Percentiles rank a stretch among this genome's conserved stretches.
phyloP scores from a whole-genome alignment of 1,140 invertebrate genomes.

The Zaprionus africanus region DNA sequence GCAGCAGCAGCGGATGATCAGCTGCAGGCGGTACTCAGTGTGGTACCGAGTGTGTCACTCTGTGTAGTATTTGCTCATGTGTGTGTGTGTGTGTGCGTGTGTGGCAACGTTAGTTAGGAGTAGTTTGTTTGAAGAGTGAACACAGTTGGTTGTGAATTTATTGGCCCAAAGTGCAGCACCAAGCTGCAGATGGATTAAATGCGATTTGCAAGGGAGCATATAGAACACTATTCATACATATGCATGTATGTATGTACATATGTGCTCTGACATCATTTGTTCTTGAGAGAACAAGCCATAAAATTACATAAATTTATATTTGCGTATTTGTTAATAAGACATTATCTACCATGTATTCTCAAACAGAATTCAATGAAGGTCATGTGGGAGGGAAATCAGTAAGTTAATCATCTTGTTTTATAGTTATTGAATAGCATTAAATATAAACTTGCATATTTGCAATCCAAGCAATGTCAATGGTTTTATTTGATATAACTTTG shows the following conservation, averaged over 20 bases:
- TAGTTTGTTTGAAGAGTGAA: slow-evolving; percentile 71
- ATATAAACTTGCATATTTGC: too few relatives aligned
- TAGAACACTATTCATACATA: neutral
- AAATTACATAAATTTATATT: neutral
- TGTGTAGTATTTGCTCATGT: slow-evolving; percentile 29
- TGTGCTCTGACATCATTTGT: slow-evolving; percentile 57
- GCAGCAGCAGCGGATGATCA: slow-evolving; percentile 48
- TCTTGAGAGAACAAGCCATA: neutral
- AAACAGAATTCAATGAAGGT: too few relatives aligned
- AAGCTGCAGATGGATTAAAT: slow-evolving; percentile 79
- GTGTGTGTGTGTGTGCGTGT: slow-evolving; percentile 33
- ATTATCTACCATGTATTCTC: too few relatives aligned
- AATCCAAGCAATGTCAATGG: too few relatives aligned
- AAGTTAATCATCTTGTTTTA: too few relatives aligned
- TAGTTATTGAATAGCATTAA: too few relatives aligned
- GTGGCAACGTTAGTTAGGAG: slow-evolving; percentile 59
- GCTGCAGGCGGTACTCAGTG: slow-evolving; percentile 42
- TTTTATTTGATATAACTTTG: neutral
- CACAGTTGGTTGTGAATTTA: slow-evolving; percentile 74
- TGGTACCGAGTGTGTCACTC: slow-evolving; percentile 24
- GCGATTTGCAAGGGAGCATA: slow-evolving; percentile 26
- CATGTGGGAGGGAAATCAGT: too few relatives aligned
- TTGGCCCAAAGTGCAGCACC: slow-evolving; percentile 65
- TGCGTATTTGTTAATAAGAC: neutral
- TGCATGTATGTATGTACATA: neutral